Conservation (phyloP, 1,140 invertebrate genomes). For the Protaetia brevitarsis region DNA sequence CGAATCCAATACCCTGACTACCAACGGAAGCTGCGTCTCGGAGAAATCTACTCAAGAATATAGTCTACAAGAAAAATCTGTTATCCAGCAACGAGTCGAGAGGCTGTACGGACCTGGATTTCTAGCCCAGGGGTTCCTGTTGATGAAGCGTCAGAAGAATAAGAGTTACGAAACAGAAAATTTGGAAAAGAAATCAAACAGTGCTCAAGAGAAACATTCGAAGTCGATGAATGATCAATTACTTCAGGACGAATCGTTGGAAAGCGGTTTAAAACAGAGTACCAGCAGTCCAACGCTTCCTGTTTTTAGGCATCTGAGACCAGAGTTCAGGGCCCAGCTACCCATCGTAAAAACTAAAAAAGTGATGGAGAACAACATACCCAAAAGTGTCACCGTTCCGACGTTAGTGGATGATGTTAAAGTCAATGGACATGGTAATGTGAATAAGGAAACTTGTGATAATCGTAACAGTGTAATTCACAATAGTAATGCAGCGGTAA, state of each 20-base stretch:
- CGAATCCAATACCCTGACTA: conserved; percentile 26
- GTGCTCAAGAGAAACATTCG: conserved; percentile 38
- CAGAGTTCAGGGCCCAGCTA: conserved; percentile 80
- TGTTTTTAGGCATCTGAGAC: conserved; percentile 74
- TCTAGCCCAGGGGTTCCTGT: conserved; percentile 77
- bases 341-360: conserved; percentile 61
- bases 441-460: conserved; percentile 23
- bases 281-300: conserved; percentile 56
- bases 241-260: conserved; percentile 30
- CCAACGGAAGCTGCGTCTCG: conserved; percentile 35
- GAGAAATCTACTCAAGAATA: conserved; percentile 44
- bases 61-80: conserved; percentile 61
- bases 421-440: conserved; percentile 36
- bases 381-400: conserved; percentile 45
- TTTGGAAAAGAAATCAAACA: conserved; percentile 1
- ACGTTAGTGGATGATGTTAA: conserved; percentile 35
- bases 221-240: conserved; percentile 43
- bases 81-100: conserved; percentile 85
- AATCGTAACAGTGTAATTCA: not conserved
- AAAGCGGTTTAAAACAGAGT: conserved; percentile 38
- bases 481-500: conserved; percentile 1
- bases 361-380: conserved; percentile 26
- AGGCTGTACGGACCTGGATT: conserved; percentile 82
- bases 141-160: conserved; percentile 54
- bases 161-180: not conserved